A percentile compares a stretch with the other conserved stretches of the same genome.
phyloP scores from a whole-genome alignment of 2,888 invertebrate species.

The Caenorhabditis plicata region DNA sequence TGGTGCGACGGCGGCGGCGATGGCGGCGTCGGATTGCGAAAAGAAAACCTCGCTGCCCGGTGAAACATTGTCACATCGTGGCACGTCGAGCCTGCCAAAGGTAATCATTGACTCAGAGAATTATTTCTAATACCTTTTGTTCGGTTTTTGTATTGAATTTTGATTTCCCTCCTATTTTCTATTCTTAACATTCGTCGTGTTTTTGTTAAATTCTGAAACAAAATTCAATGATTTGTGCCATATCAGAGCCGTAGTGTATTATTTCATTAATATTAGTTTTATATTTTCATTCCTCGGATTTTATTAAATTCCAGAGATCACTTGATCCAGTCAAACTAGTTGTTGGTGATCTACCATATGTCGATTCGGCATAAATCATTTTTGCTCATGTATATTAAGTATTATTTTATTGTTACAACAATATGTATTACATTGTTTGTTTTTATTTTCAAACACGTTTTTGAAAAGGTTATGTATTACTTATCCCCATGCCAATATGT shows the following conservation, averaged over 20 bases:
- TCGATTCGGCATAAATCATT: slow-evolving; percentile 44
- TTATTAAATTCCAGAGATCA: slow-evolving; percentile 39
- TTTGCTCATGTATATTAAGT: neutral
- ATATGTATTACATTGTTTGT: too few species aligned
- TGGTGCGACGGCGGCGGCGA: too few species aligned
- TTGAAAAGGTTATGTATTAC: too few species aligned
- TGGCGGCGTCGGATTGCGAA: slow-evolving; percentile 33
- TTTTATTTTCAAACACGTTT: too few species aligned
- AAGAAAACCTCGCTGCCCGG: slow-evolving; percentile 32
- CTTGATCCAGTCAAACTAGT: slow-evolving; percentile 59
- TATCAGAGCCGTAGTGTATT: slow-evolving; percentile 8
- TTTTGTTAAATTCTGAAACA: slow-evolving; percentile 12
- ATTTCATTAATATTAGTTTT: slow-evolving; percentile 8
- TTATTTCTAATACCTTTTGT: slow-evolving; percentile 8
- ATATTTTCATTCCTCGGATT: slow-evolving; percentile 12
- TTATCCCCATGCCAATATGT: neutral
- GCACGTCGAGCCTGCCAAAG: slow-evolving; percentile 26
- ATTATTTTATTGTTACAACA: too few species aligned
- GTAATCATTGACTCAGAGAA: slow-evolving; percentile 37
- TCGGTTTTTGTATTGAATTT: slow-evolving; percentile 1
- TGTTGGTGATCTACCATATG: slow-evolving; percentile 61
- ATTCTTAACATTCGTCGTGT: neutral
- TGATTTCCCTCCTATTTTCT: neutral
- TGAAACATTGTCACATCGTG: slow-evolving; percentile 29
- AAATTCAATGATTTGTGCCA: slow-evolving; percentile 1